Base-by-base conservation (phyloP, 2,888 invertebrate genomes). In the Rosalia funebris region DNA sequence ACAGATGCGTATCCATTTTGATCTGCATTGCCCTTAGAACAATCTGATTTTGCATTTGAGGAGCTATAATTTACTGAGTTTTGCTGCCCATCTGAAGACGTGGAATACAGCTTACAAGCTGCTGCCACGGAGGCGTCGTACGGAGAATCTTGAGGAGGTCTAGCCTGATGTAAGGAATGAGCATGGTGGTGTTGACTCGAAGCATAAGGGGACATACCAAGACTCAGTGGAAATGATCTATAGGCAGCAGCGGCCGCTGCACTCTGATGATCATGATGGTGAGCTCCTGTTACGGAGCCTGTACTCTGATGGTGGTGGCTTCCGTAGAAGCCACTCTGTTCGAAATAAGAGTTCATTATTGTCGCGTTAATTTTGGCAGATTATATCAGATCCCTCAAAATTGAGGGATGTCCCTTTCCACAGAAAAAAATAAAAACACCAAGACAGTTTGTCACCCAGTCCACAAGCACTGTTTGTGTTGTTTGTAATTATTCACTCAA, bases 251-350 rank as follows among this genome's bases (percentile, higher is more conserved):
- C 88, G 47, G 89, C 85, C 69, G 89, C 85, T 82, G 92, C 89
- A 72, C 93, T 92, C 75, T 89, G 88, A 66, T 87, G 86, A 75
- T 89, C 89, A 69, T 87, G 87, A 68, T 86, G 86, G 63, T 88
- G 85, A 41, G 84, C 83, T 47, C 84, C 84, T 69, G 85, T 76
- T 76, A 88, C 83, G 82, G 87, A 84, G 62, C 89, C 86, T 72
- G 89, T 86, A 65, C 88, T 87, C 84, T 94, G 91, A 84, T 93
- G 91, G 80, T 94, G 94, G 83, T 94, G 93, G 77, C 91, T 87
- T 79, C 95, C 94, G 86, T 96, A 95, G 86, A 96, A 96, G 83
- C 95, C 95, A 83, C 92, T 91, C 86, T 95, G 95, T 86, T 95
- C 95, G 83, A 95, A 96, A 83, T 95, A 96, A 82, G 95, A 95